These are phyloP conservation scores for Uropetala carovei DNA, from an alignment of 2,888 invertebrate species.

Conservation along the genomic window DNA sequence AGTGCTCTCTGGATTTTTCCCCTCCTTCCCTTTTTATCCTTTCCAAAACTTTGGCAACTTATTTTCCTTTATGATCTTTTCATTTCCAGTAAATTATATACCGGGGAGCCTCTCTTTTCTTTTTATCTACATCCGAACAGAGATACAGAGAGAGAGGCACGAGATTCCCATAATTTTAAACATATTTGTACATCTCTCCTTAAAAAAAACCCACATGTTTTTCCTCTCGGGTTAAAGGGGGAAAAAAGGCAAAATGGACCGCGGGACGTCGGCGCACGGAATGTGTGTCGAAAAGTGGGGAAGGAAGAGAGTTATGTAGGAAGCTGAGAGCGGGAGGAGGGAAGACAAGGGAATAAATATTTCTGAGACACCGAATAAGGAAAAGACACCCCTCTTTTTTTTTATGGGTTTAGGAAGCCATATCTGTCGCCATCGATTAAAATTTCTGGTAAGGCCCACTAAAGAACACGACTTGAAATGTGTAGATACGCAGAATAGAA, in stretches of 20 bases:
- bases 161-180: conserved; percentile 17
- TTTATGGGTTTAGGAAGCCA: neutral
- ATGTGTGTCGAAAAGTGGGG: neutral
- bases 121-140: conserved; percentile 13
- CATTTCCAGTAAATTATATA: conserved; percentile 2
- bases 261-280: neutral
- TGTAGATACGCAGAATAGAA: neutral
- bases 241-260: neutral
- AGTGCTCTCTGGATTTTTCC: neutral
- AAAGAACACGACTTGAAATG: neutral
- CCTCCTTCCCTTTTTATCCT: neutral
- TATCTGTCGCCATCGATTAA: conserved; percentile 17
- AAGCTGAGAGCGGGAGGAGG: neutral
- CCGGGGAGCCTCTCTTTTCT: neutral
- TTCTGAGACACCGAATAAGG: neutral
- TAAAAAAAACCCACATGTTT: neutral
- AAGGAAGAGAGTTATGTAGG: neutral
- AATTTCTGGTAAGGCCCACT: neutral
- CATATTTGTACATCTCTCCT: neutral
- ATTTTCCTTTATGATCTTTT: neutral
- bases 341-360: neutral
- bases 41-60: neutral
- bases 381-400: neutral
- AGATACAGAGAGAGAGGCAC: too few species aligned
- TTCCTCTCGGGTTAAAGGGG: neutral